These are phyloP conservation scores for Chauna torquata DNA, from an alignment of 2,113 vertebrate species.

Conservation along the genomic window DNA sequence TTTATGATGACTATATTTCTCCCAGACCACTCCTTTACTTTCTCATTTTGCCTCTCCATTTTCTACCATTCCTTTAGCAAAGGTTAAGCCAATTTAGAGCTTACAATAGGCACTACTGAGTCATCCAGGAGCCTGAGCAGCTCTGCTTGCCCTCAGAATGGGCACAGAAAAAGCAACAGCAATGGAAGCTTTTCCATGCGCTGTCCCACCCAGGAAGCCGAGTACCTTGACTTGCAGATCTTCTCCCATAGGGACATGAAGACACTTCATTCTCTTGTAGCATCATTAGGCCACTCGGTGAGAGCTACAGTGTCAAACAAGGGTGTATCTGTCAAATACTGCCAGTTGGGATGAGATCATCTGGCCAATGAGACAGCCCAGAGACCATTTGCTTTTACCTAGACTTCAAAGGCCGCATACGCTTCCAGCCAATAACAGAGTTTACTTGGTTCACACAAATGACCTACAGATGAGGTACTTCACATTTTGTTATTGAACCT, in stretches of 20 bases:
- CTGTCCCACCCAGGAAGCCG: not conserved
- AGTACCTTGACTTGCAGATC: not conserved
- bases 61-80: not conserved
- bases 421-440: not conserved
- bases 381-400: constrained; percentile 31
- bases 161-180: not conserved
- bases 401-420: not conserved
- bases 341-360: constrained; percentile 39
- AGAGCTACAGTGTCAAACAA: not conserved
- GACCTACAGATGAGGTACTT: not conserved
- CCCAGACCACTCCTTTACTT: not conserved
- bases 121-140: not conserved
- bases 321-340: constrained; percentile 18
- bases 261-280: not conserved
- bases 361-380: not conserved
- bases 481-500: not conserved
- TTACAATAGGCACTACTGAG: not conserved
- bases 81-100: not conserved
- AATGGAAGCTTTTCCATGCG: not conserved
- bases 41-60: not conserved
- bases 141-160: not conserved
- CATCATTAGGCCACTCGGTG: not conserved
- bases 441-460: not conserved
- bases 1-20: not conserved
- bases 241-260: not conserved